These are phyloP conservation scores for Columba livia DNA, from an alignment of 2,113 vertebrate species.

Conservation along the genomic window DNA sequence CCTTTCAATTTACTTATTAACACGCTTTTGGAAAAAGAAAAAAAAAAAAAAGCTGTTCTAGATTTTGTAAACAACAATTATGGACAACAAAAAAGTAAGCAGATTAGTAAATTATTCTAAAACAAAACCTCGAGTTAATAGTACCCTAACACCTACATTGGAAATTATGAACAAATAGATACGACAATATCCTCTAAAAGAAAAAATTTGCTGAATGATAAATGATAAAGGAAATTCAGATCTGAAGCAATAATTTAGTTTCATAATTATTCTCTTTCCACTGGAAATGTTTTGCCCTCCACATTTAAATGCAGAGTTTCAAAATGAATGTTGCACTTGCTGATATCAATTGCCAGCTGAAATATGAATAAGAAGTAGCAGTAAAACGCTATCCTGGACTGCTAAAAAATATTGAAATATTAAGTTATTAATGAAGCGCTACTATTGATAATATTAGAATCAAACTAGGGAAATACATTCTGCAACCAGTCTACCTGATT, in stretches of 20 bases:
- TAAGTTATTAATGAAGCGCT: background rate
- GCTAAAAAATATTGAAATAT: background rate
- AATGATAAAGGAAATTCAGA: background rate
- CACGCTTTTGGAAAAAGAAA: background rate
- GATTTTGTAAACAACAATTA: background rate
- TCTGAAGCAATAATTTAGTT: background rate
- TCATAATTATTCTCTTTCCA: background rate
- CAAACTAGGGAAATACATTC: background rate
- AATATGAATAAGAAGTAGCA: background rate
- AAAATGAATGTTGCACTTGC: background rate
- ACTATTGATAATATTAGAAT: background rate
- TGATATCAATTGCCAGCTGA: background rate
- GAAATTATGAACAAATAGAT: background rate
- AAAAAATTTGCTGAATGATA: background rate
- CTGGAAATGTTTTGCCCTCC: background rate
- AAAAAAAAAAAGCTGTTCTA: background rate
- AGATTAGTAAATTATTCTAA: background rate
- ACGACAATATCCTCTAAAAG: background rate
- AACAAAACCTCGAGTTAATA: background rate
- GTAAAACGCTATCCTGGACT: background rate
- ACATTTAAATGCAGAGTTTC: background rate
- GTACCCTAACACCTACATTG: background rate
- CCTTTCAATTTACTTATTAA: background rate
- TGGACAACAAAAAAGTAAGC: background rate
- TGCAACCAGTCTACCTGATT: background rate